Conservation (phyloP, 2,113 vertebrate species). For the Macquaria australasica region DNA sequence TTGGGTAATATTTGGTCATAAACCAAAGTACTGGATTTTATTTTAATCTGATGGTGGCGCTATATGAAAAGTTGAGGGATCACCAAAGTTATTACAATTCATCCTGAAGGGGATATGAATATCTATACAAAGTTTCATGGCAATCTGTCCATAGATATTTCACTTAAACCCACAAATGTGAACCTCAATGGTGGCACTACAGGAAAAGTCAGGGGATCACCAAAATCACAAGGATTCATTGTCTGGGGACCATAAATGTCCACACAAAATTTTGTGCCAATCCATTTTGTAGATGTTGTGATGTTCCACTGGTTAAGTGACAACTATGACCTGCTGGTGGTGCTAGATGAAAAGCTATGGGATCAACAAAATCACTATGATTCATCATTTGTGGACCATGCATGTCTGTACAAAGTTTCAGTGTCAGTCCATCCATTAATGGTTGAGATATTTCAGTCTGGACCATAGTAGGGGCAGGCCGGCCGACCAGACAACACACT, state of each 20-base stretch:
- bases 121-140: background rate
- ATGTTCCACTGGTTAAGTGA: background rate
- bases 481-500: background rate
- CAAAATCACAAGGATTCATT: too few species aligned
- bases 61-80: background rate
- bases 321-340: background rate
- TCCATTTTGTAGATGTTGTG: background rate
- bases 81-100: background rate
- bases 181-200: background rate
- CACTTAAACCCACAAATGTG: background rate
- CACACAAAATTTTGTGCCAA: background rate
- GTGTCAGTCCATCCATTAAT: background rate
- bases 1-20: too few species aligned
- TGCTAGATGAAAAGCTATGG: background rate
- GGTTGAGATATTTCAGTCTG: background rate
- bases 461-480: background rate
- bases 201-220: background rate
- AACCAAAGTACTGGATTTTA: too few species aligned
- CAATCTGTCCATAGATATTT: background rate
- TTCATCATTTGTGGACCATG: background rate
- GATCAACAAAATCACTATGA: background rate
- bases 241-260: background rate
- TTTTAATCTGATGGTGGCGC: background rate
- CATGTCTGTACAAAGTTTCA: background rate
- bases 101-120: background rate